These are phyloP conservation scores for Diaprepes abbreviatus DNA, from an alignment of 2,888 invertebrate species.

Conservation along the genomic window DNA sequence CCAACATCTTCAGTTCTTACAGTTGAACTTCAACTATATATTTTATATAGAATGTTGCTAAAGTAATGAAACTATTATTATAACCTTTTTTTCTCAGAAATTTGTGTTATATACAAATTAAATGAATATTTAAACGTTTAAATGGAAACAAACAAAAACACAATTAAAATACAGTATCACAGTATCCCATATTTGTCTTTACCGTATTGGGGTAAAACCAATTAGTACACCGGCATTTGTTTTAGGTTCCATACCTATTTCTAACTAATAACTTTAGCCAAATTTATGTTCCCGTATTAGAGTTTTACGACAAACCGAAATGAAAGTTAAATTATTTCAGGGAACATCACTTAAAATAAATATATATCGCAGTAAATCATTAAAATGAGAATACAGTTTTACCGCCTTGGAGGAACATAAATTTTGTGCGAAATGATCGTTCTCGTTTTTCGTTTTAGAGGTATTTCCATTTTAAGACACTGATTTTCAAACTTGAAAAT, in stretches of 20 bases:
- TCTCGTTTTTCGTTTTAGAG: slow-evolving; percentile 4
- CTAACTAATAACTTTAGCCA: slow-evolving; percentile 6
- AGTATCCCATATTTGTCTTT: not conserved
- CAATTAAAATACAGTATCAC: too few relatives aligned
- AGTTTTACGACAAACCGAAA: slow-evolving; percentile 9
- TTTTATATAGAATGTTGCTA: too few relatives aligned
- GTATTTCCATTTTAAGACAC: slow-evolving; percentile 16
- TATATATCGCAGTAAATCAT: slow-evolving; percentile 17
- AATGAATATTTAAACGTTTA: too few relatives aligned
- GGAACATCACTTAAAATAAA: slow-evolving; percentile 13
- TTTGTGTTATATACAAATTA: too few relatives aligned
- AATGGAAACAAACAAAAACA: too few relatives aligned
- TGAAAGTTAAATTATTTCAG: slow-evolving; percentile 2
- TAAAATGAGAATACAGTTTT: slow-evolving; percentile 24
- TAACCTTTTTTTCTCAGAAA: too few relatives aligned
- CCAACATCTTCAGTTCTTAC: too few relatives aligned
- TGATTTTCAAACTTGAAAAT: slow-evolving; percentile 1
- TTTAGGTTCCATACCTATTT: not conserved
- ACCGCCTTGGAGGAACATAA: slow-evolving; percentile 17
- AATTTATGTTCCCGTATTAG: slow-evolving; percentile 11
- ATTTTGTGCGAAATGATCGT: slow-evolving; percentile 2
- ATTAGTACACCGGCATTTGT: not conserved
- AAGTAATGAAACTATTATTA: too few relatives aligned
- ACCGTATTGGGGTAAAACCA: not conserved
- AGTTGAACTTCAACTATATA: too few relatives aligned